Conservation (phyloP, 2,888 invertebrate genomes). For the Petrolisthes manimaculis region DNA sequence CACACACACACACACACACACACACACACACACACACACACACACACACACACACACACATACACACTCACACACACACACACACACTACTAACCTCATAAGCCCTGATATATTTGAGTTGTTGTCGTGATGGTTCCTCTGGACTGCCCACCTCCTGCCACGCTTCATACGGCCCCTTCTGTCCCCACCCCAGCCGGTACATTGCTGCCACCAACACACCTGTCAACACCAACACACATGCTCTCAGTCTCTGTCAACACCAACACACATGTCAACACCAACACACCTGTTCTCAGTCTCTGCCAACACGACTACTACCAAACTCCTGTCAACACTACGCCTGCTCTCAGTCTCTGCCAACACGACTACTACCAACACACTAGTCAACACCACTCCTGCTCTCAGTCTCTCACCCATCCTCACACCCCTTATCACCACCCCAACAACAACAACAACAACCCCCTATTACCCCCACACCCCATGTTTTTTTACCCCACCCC, state of each 20-base stretch:
- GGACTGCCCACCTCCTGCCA: conserved; percentile 41
- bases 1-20: conserved; percentile 14
- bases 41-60: conserved; percentile 35
- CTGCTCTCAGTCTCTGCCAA: too few species aligned
- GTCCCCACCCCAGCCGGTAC: conserved; percentile 17
- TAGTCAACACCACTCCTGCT: neutral
- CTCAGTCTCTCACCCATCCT: neutral
- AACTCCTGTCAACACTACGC: neutral
- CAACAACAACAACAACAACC: neutral
- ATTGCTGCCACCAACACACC: neutral
- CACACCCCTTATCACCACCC: neutral
- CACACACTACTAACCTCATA: conserved; percentile 33
- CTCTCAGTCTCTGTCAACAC: neutral
- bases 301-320: neutral
- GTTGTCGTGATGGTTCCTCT: conserved; percentile 23
- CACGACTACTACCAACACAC: too few species aligned
- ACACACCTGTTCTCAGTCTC: neutral
- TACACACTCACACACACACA: neutral
- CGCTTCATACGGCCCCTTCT: conserved; percentile 38
- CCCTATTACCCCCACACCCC: neutral
- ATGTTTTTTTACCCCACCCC: neutral
- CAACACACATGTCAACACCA: too few species aligned
- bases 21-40: conserved; percentile 21
- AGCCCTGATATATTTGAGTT: conserved; percentile 40
- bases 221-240: neutral